phyloP scores from a whole-genome alignment of 2,113 vertebrate genomes.

The Chloropsis cyanopogon region DNA sequence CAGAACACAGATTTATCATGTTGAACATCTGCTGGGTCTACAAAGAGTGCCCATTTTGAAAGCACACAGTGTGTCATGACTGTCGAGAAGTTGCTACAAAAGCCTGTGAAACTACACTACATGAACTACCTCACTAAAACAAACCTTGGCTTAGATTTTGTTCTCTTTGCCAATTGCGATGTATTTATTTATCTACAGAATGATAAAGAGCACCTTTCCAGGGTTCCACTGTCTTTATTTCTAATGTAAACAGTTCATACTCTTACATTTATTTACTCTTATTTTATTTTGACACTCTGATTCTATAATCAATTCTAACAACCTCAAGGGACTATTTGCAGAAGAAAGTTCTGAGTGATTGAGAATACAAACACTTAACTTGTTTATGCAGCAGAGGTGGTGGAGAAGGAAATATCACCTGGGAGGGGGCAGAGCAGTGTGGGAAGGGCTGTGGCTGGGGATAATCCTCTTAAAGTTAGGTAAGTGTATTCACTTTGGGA shows the following conservation, averaged over 20 bases:
- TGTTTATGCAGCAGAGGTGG: neutral
- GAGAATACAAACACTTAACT: neutral
- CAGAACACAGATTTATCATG: neutral
- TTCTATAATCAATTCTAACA: neutral
- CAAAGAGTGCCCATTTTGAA: neutral
- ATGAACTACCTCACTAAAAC: neutral
- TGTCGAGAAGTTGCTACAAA: neutral
- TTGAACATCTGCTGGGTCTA: neutral
- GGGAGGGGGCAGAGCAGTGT: neutral
- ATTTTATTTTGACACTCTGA: neutral
- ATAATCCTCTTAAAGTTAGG: slow-evolving; percentile 4
- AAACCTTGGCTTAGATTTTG: neutral
- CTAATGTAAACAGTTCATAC: neutral
- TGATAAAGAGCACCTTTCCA: neutral
- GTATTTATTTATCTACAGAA: neutral
- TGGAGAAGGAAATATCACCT: neutral
- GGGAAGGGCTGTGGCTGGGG: neutral
- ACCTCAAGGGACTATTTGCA: neutral
- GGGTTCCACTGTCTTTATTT: neutral
- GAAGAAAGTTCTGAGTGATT: neutral
- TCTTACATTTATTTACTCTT: neutral
- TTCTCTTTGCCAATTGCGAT: neutral
- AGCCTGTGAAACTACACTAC: neutral
- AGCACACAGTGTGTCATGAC: neutral
- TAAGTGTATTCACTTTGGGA: neutral